Percentiles rank a stretch among this genome's conserved stretches.
Evolutionary conservation across 2,113 vertebrate genomes (phyloP).

Genomic region (Halcyon senegalensis): DNA sequence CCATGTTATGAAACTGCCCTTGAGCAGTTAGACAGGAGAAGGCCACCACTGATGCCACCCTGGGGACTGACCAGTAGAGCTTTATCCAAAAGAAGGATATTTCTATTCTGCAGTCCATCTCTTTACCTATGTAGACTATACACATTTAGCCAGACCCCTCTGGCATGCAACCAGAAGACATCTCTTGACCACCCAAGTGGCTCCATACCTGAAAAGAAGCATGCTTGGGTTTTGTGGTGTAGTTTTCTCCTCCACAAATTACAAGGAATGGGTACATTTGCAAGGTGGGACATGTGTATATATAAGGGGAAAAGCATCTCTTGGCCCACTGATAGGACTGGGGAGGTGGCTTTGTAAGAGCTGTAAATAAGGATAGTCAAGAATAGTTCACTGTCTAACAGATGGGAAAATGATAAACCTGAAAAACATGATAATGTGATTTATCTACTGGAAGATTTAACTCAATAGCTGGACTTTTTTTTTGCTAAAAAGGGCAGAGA

Average conservation of each 20-base stretch:
- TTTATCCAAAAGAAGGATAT: neutral
- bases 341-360: neutral
- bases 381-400: neutral
- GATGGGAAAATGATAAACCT: neutral
- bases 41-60: neutral
- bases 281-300: neutral
- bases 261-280: neutral
- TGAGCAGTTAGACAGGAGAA: neutral
- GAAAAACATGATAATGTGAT: neutral
- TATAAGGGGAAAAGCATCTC: neutral
- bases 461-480: neutral
- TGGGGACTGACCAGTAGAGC: neutral
- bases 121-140: neutral
- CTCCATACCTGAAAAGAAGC: neutral
- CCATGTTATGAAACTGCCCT: neutral
- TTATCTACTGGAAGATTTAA: slow-evolving; percentile 2
- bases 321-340: neutral
- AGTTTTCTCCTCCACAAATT: neutral
- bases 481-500: neutral
- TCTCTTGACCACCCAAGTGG: neutral
- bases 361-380: neutral
- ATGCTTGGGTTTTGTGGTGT: neutral
- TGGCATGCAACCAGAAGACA: neutral
- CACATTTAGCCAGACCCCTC: neutral
- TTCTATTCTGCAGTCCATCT: neutral